Base-by-base conservation (phyloP, 2,113 vertebrate species). In the Heliornis fulica region DNA sequence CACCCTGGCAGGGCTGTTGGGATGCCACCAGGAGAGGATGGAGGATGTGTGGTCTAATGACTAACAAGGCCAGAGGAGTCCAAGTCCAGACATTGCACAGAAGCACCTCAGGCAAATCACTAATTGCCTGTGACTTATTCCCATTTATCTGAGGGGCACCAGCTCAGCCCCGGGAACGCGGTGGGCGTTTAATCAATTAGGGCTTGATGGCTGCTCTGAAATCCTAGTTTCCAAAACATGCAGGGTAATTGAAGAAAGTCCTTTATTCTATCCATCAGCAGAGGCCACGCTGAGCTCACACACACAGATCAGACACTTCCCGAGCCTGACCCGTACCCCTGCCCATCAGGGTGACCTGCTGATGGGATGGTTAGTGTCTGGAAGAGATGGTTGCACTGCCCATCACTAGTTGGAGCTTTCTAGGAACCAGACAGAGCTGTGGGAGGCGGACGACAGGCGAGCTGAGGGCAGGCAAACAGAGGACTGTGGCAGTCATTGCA, bases 61-160 rank as follows among this genome's bases (percentile, higher is more conserved):
- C 36, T 92, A 92, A 92, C 50, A 69, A 68, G 41, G n/a, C 63
- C 31, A 15, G 89, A 75, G 70, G 80, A 84, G 66, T n/a, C 56
- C 32, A 64, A 94, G 66, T 65, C 50, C 85, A 70, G 48, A 87
- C 83, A 74, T 63, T 71, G 45, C 53, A 45, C 34, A 93, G 82
- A 87, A 83, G 60, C 63, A 93, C 80, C 92, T 74, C 72, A 29
- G 82, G 88, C 93, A 87, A 84, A 94, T 90, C 4, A 0, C 59
- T 97, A 89, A 92, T 95, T 89, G 90, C 86, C 70, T 91, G 66
- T 95, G 65, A 82, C 64, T 91, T 94, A 90, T 22, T 92, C 80
- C 22, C 61, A 8, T 88, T 94, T 90, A 74, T 64, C 85, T 31
- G 60, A 54, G 90, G 78, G 83, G 89, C 85, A 90, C 89, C 22